phyloP scores from a whole-genome alignment of 2,113 vertebrate species.

The Ia io region DNA sequence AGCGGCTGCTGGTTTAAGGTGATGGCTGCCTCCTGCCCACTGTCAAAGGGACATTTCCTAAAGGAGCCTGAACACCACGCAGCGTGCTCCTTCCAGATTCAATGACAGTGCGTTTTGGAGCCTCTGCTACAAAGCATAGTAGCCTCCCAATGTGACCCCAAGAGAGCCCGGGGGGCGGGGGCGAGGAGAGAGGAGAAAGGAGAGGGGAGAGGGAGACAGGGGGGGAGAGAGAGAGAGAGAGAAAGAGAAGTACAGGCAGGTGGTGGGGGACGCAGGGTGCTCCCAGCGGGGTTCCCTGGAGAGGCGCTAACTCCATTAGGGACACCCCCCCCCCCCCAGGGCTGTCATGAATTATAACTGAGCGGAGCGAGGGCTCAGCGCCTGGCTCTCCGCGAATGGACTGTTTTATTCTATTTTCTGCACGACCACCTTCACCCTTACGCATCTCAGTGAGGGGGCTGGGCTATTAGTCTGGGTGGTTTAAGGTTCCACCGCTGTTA shows the following conservation, averaged over 20 bases:
- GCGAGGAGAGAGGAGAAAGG: background rate
- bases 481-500: too few relatives aligned
- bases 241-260: constrained; percentile 78
- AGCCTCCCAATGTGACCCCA: constrained; percentile 72
- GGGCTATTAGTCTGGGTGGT: too few relatives aligned
- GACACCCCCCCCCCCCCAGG: constrained; percentile 85
- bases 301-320: constrained; percentile 88
- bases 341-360: constrained; percentile 89
- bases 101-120: constrained; percentile 70
- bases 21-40: constrained; percentile 40
- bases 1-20: background rate
- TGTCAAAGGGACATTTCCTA: constrained; percentile 71
- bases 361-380: constrained; percentile 82
- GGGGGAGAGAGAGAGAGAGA: constrained; percentile 20
- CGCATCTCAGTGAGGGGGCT: constrained; percentile 48
- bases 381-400: constrained; percentile 84
- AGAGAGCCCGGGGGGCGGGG: constrained; percentile 67
- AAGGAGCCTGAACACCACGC: constrained; percentile 45
- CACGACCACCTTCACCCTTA: constrained; percentile 84
- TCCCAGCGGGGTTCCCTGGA: constrained; percentile 87
- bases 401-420: constrained; percentile 80
- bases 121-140: constrained; percentile 75
- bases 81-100: constrained; percentile 62
- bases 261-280: constrained; percentile 85
- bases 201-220: constrained; percentile 23